A percentile compares a stretch with the other conserved stretches of the same genome.
These are phyloP conservation scores for Andrena haemorrhoa DNA, from an alignment of 2,888 invertebrate genomes.

Conservation along the genomic window DNA sequence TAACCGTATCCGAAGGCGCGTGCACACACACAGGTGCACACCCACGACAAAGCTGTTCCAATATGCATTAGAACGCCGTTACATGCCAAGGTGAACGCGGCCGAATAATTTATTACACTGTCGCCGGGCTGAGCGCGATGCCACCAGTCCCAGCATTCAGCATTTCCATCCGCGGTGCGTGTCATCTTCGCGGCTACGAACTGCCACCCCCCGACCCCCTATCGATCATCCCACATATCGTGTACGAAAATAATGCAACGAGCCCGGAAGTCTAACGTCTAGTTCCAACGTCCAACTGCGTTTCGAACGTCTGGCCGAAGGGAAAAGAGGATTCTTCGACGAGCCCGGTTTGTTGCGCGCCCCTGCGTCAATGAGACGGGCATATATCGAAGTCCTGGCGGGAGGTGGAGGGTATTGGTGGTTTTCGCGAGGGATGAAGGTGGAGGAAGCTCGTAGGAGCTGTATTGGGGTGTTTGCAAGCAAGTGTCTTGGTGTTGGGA, in stretches of 20 bases:
- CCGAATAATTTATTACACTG: constrained; percentile 68
- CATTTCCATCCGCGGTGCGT: constrained; percentile 44
- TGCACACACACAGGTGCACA: constrained; percentile 72
- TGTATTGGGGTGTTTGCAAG: no score
- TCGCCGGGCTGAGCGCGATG: constrained; percentile 33
- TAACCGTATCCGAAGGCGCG: constrained; percentile 69
- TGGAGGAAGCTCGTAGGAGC: no score
- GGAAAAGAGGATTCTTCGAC: no score
- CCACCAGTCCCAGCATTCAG: constrained; percentile 44
- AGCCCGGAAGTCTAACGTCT: neutral
- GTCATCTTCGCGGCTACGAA: constrained; percentile 37
- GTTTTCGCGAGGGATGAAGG: no score
- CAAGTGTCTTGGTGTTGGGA: no score
- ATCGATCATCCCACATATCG: constrained; percentile 16
- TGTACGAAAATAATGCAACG: no score
- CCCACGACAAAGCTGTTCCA: constrained; percentile 69
- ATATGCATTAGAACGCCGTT: constrained; percentile 67
- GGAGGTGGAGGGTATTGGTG: no score
- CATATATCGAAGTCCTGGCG: no score
- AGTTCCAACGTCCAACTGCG: neutral
- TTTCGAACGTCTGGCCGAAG: neutral
- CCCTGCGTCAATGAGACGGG: no score
- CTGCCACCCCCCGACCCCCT: neutral
- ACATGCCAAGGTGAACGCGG: constrained; percentile 69
- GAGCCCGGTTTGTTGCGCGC: no score